Base-by-base conservation (phyloP, 2,797 vertebrate genomes). In the Cuculus canorus region DNA sequence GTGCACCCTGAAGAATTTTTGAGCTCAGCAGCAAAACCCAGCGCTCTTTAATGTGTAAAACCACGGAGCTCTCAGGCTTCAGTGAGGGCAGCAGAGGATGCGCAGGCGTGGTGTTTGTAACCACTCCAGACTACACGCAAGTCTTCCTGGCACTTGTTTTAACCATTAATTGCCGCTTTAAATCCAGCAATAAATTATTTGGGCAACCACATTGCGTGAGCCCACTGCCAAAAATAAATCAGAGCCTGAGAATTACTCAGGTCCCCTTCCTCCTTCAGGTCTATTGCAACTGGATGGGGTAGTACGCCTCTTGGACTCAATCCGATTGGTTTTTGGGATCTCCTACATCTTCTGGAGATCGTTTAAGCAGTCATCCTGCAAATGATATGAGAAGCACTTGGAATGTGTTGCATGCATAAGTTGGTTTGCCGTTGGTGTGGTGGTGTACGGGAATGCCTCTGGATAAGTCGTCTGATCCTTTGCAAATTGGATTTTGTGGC, bases 81-180 rank as follows among this genome's bases (percentile, higher is more conserved):
- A 78, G 81, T 45, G 70, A 11, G 43, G 37, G 68, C 60, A 63
- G 63, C 56, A 43, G 61, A 59, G 32, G 43, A n/a, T 48, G 70
- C 9, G 4, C 82, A 54, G 79, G 73, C 76, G 24, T 82, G n/a
- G 3, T 2, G 5, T 45, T 56, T 37, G 24, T 24, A 80, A 14
- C 61, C 17, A n/a, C 69, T 83, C 61, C 53, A 45, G 76, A 73
- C 63, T 71, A 33, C 66, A 52, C 27, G 2, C 56, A 18, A 66
- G 33, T 15, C 82, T 48, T 53, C 48, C 70, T 96, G 93, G 89
- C 93, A 65, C 32, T 83, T 0, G 13, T 66, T 94, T 76, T 90
- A 91, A 90, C 95, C 92, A 82, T 90, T 93, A 94, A 96, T 82
- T 91, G 82, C 82, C 35, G 7, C 32, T 89, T 90, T 48, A 86